Evolutionary conservation across 1,140 invertebrate species (phyloP), one percentile per base, ranked within the genome.

Genomic region (Drosophila ambigua): DNA sequence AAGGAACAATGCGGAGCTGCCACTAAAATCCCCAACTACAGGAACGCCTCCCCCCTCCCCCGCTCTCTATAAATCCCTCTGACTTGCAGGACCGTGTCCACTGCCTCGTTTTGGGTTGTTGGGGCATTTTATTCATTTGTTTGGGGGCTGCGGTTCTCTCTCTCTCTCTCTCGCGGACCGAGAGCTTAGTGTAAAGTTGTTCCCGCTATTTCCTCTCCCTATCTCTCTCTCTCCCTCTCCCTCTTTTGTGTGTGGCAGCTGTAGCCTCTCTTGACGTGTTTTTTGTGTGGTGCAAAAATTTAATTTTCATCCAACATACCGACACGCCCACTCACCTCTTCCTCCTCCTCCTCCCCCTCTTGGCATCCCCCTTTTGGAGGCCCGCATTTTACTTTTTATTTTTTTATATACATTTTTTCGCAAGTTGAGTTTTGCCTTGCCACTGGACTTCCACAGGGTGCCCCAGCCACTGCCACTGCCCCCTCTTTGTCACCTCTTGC

Each of bases 51-150:
- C n/a, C 28, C 26, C 35, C 9, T 6, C 13, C 4, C 23, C 23
- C 3, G 0, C 63, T 43, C 26, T 55, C 43, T 66, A 31, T 59
- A 44, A 61, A 43, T 28, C 16, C 39, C 44, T 46, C 26, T 46
- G 54, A 39, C 45, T 50, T 59, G 41, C 15, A 35, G 41, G 24
- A 39, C 31, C 58, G 23, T 62, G 57, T 76, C 67, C 72, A 59
- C 28, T 67, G 35, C 45, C 59, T 45, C 71, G 54, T 45, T 71
- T 58, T 68, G 74, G 60, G 77, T 50, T 59, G 50, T 68, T 72
- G 51, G 58, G 59, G 59, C 75, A 78, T 87, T 85, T 81, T 75
- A 82, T 88, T 82, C 83, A 87, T 87, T 87, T 88, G 79, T 79
- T 76, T 11, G 16, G 16, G 16, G 16, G 35, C 78, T 88, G 78